phyloP scores from a whole-genome alignment of 30 jellyfish, hydroid and myxozoan species.

The Chrysaora quinquecirrha region DNA sequence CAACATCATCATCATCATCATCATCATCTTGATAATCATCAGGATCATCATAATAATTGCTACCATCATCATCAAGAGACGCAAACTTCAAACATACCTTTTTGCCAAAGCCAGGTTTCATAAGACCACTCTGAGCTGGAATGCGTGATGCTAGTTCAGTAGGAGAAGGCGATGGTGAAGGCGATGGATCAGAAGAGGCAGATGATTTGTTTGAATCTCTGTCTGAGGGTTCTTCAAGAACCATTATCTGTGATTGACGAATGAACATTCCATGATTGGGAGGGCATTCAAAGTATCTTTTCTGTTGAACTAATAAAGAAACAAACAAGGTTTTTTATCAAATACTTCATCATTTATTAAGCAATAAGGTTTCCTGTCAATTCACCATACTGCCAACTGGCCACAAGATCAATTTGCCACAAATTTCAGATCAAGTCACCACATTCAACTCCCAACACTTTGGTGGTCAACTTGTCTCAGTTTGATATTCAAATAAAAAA shows the following conservation, averaged over 20 bases:
- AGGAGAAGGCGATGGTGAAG: slow-evolving; percentile 61
- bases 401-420: no score
- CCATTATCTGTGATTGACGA: slow-evolving; percentile 87
- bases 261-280: slow-evolving; percentile 96
- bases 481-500: no score
- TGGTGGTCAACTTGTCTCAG: no score
- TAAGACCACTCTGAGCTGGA: slow-evolving; percentile 47
- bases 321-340: no score
- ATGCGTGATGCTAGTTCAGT: slow-evolving; percentile 49
- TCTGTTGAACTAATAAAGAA: slow-evolving; percentile 73
- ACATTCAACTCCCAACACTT: no score
- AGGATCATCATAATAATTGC: no score
- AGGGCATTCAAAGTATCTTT: slow-evolving; percentile 83
- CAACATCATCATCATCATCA: no score
- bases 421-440: no score
- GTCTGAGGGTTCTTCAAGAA: slow-evolving; percentile 21
- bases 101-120: slow-evolving; percentile 66
- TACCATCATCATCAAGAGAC: no score
- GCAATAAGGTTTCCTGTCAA: not conserved
- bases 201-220: slow-evolving; percentile 43
- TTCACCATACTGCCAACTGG: no score
- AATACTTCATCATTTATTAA: not conserved
- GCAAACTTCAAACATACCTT: no score
- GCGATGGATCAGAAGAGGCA: slow-evolving; percentile 27
- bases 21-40: no score